Percentiles rank a stretch among this genome's conserved stretches.
These are phyloP conservation scores for Pluvialis apricaria DNA, from an alignment of 2,113 vertebrate species.

Conservation along the genomic window DNA sequence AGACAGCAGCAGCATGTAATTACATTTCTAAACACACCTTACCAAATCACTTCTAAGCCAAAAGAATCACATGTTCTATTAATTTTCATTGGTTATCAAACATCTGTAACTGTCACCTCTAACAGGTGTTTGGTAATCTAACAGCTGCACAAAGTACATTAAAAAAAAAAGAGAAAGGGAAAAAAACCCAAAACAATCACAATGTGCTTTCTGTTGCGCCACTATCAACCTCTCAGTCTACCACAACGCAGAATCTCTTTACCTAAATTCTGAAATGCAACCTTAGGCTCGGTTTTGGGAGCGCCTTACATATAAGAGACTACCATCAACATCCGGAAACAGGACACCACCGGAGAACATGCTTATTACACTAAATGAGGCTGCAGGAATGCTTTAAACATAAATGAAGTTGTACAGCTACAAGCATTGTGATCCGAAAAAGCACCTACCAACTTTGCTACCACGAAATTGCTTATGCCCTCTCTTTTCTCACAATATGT, in stretches of 20 bases:
- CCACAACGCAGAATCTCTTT: neutral
- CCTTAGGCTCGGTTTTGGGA: neutral
- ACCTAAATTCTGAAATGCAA: neutral
- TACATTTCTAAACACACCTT: constrained; percentile 52
- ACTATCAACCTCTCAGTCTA: neutral
- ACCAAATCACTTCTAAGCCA: constrained; percentile 40
- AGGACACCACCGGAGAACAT: neutral
- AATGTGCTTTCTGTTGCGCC: neutral
- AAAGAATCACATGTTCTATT: constrained; percentile 53
- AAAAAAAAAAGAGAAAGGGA: neutral
- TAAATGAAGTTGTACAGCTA: neutral
- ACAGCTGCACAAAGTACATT: constrained; percentile 54
- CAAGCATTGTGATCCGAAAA: neutral
- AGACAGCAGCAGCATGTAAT: constrained; percentile 54
- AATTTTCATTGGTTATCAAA: constrained; percentile 54
- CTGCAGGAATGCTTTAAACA: neutral
- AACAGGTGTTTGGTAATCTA: constrained; percentile 63
- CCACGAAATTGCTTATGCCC: neutral
- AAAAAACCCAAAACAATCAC: neutral
- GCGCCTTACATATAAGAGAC: neutral
- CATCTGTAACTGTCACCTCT: constrained; percentile 56
- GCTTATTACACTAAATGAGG: neutral
- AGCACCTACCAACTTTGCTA: neutral
- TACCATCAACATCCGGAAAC: neutral
- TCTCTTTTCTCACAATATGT: neutral